phyloP scores from a whole-genome alignment of 2,113 vertebrate species.

The Suricata suricatta region DNA sequence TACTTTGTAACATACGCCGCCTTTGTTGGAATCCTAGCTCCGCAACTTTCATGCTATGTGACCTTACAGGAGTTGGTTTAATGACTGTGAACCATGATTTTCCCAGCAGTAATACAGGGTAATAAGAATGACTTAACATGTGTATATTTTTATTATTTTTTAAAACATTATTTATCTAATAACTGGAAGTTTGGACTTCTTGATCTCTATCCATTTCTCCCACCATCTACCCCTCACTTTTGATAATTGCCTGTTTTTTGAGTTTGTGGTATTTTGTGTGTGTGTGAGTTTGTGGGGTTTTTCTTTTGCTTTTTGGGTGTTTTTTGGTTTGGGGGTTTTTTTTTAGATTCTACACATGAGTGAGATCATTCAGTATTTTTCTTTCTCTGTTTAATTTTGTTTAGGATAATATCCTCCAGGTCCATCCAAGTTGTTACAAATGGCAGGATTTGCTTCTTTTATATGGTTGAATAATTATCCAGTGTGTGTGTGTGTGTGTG shows the following conservation, averaged over 20 bases:
- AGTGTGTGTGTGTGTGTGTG: neutral
- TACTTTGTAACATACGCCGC: neutral
- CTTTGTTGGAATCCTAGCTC: neutral
- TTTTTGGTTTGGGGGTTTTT: neutral
- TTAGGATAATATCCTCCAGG: neutral
- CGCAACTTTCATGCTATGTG: neutral
- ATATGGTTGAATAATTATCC: neutral
- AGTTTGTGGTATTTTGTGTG: too few species aligned
- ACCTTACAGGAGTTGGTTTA: neutral
- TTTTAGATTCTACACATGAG: neutral
- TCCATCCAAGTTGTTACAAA: neutral
- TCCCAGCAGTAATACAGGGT: neutral
- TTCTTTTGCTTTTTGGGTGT: too few species aligned
- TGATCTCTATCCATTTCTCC: neutral
- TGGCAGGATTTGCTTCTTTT: neutral
- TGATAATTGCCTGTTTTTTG: neutral
- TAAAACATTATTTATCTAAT: neutral
- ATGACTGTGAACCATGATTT: neutral
- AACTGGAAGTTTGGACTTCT: neutral
- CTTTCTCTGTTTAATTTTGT: neutral
- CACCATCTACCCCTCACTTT: neutral
- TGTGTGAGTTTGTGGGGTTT: too few species aligned
- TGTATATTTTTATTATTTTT: neutral
- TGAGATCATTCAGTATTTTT: neutral
- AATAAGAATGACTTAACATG: neutral